Conservation (phyloP, 2,797 vertebrate genomes). For the Anabacerthia variegaticeps region DNA sequence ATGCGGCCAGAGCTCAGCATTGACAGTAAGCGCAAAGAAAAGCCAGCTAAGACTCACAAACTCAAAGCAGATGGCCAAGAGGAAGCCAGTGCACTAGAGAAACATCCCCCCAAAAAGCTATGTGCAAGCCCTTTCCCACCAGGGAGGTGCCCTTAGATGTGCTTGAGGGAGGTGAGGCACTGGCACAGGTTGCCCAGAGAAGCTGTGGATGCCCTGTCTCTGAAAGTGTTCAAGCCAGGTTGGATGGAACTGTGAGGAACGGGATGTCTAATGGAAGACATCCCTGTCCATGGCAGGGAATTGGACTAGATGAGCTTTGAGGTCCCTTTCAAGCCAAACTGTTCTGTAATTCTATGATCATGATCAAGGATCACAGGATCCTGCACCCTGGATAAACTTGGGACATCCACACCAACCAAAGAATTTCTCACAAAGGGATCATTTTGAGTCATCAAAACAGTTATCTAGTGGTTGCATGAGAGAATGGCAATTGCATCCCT, state of each 20-base stretch:
- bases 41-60: not conserved
- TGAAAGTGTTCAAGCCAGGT: fast-evolving
- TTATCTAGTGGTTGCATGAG: not conserved
- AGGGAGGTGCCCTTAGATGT: not conserved
- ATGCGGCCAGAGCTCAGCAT: not conserved
- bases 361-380: not conserved
- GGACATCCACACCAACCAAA: not conserved
- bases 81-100: not conserved
- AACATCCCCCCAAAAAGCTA: not conserved
- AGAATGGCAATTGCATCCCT: not conserved
- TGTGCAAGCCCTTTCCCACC: not conserved
- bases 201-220: not conserved
- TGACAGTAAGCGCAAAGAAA: not conserved
- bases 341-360: not conserved
- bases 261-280: not conserved
- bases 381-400: not conserved
- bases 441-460: not conserved
- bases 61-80: not conserved
- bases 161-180: fast-evolving
- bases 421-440: not conserved
- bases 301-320: not conserved
- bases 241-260: not conserved
- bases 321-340: not conserved
- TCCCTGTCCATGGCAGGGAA: not conserved
- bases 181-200: fast-evolving